These are phyloP conservation scores for Trinorchestia longiramus DNA, from an alignment of 1,140 invertebrate species.

Conservation along the genomic window DNA sequence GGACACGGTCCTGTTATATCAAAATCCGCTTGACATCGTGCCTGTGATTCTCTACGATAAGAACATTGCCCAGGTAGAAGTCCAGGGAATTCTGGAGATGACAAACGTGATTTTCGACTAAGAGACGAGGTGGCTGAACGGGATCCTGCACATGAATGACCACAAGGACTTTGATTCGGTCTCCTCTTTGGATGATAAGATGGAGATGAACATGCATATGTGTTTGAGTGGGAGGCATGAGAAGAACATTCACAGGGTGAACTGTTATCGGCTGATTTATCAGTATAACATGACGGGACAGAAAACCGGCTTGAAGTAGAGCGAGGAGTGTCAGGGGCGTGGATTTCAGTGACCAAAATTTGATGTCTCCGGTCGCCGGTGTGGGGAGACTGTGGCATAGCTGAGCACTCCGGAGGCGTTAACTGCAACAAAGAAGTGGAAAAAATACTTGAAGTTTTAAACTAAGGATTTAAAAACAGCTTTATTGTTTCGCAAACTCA, in stretches of 20 bases:
- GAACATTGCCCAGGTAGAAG: not conserved
- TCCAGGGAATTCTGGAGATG: not conserved
- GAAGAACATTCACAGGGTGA: not conserved
- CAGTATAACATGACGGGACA: not conserved
- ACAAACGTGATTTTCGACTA: not conserved
- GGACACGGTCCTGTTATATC: not conserved
- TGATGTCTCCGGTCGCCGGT: not conserved
- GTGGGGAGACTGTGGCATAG: not conserved
- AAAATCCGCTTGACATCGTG: not conserved
- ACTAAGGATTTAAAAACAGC: too few species aligned
- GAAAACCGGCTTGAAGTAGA: not conserved
- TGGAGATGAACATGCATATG: not conserved
- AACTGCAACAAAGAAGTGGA: not conserved
- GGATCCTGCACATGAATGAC: not conserved
- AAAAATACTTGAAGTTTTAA: too few species aligned
- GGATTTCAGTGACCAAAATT: constrained; percentile 5
- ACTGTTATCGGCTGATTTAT: not conserved
- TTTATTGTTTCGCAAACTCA: too few species aligned
- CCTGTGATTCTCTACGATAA: not conserved
- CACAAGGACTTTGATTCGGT: not conserved
- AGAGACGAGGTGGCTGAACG: not conserved
- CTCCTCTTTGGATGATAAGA: not conserved
- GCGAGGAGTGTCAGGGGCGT: not conserved
- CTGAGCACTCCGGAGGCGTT: not conserved
- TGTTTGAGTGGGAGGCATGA: not conserved